Conservation (phyloP, 2,797 vertebrate species). For the Rhabdophis nuchalis region DNA sequence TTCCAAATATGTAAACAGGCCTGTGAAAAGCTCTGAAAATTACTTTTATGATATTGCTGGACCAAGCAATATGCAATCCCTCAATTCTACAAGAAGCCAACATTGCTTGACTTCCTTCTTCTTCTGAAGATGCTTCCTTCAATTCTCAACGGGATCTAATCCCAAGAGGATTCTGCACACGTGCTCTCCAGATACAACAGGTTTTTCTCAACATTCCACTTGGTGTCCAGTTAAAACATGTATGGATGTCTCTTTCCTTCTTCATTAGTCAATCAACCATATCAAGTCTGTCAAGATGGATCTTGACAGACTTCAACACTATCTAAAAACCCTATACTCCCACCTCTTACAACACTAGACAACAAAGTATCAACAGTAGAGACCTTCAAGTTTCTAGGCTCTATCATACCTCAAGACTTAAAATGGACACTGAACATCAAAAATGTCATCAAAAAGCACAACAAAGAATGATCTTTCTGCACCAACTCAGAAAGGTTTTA, state of each 20-base stretch:
- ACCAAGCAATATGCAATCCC: not conserved
- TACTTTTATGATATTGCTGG: not conserved
- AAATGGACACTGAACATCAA: too few species aligned
- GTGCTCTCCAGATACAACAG: not conserved
- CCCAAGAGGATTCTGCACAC: not conserved
- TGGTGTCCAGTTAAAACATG: not conserved
- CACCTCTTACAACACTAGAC: too few species aligned
- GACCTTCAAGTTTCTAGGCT: too few species aligned
- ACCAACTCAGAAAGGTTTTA: too few species aligned
- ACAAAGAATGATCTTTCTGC: too few species aligned
- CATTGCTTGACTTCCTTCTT: not conserved
- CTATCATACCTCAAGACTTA: too few species aligned
- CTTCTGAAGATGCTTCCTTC: not conserved
- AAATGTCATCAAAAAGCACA: too few species aligned
- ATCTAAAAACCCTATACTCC: too few species aligned
- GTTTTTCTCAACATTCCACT: not conserved
- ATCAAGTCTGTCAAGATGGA: too few species aligned
- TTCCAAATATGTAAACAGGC: not conserved
- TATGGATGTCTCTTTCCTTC: not conserved
- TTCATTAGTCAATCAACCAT: not conserved
- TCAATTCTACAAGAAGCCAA: not conserved
- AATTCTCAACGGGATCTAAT: not conserved
- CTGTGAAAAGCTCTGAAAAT: not conserved
- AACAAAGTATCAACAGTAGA: too few species aligned
- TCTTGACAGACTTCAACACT: too few species aligned